Evolutionary conservation across 1,140 invertebrate species (phyloP).

Genomic region (Lasaia peninsularis): DNA sequence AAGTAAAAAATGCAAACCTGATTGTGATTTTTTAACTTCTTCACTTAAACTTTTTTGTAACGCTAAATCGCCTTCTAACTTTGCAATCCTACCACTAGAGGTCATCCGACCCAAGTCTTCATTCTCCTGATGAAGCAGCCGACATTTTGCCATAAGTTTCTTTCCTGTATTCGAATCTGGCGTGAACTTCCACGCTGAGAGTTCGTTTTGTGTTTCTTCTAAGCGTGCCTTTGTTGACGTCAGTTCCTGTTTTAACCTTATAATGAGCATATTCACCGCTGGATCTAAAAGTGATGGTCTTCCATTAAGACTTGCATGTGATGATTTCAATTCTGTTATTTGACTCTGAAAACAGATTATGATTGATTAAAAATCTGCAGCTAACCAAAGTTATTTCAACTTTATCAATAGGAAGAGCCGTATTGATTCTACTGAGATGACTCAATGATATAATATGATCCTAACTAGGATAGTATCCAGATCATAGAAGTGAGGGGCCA

Average conservation of each 20-base stretch:
- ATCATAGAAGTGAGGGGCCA: too few species aligned
- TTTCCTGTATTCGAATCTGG: constrained; percentile 98
- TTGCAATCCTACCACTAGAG: constrained; percentile 94
- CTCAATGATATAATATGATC: too few species aligned
- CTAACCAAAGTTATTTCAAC: too few species aligned
- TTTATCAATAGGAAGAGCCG: too few species aligned
- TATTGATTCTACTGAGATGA: too few species aligned
- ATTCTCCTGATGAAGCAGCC: constrained; percentile 97
- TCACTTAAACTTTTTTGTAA: constrained; percentile 96
- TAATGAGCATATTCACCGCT: constrained; percentile 95
- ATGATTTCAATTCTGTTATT: constrained; percentile 92
- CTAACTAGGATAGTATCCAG: too few species aligned
- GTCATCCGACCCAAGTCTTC: constrained; percentile 98
- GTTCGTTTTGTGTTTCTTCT: constrained; percentile 98
- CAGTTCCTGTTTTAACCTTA: constrained; percentile 94
- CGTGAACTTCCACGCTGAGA: constrained; percentile 99
- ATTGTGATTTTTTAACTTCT: constrained; percentile 98
- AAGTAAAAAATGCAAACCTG: constrained; percentile 80
- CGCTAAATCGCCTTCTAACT: constrained; percentile 96
- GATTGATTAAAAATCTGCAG: too few species aligned
- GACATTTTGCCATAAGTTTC: constrained; percentile 97
- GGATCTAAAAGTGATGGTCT: constrained; percentile 94
- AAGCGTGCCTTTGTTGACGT: constrained; percentile 92
- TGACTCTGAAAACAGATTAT: constrained; percentile 85
- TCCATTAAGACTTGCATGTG: constrained; percentile 85